Percentiles rank a stretch among this genome's conserved stretches.
Conservation (phyloP, 2,113 vertebrate genomes). For the Calyptommatus sinebrachiatus region DNA sequence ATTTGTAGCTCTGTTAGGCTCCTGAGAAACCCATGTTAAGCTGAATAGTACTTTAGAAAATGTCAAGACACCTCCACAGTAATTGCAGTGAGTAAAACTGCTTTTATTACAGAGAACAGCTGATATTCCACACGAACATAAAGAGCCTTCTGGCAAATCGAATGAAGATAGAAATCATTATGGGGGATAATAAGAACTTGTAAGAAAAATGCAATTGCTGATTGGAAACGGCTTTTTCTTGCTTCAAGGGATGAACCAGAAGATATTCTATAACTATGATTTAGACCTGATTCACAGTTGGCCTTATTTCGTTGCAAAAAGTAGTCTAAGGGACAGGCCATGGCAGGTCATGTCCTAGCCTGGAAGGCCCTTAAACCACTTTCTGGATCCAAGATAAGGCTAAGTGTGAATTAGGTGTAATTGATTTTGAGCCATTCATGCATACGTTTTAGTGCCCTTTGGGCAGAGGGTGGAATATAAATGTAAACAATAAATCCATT, state of each 20-base stretch:
- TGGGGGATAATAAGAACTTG: background rate
- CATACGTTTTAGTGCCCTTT: no score
- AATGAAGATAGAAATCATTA: constrained; percentile 2
- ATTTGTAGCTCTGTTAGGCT: background rate
- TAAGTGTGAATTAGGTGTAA: no score
- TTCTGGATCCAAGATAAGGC: no score
- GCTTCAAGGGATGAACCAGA: background rate
- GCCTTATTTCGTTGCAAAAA: no score
- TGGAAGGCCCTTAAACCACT: no score
- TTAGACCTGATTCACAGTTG: no score
- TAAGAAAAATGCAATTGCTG: background rate
- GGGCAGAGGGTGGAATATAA: no score
- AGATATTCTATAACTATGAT: background rate
- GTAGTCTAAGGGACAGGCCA: no score
- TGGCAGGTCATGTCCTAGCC: no score
- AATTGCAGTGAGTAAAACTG: background rate
- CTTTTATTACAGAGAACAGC: background rate
- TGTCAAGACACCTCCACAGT: background rate
- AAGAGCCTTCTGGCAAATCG: background rate
- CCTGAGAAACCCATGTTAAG: background rate
- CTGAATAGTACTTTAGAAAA: background rate
- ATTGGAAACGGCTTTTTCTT: background rate
- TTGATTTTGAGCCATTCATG: no score
- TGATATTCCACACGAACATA: background rate
- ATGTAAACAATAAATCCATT: no score